phyloP scores from a whole-genome alignment of 2,888 invertebrate species.

The Lamellibrachia columna region DNA sequence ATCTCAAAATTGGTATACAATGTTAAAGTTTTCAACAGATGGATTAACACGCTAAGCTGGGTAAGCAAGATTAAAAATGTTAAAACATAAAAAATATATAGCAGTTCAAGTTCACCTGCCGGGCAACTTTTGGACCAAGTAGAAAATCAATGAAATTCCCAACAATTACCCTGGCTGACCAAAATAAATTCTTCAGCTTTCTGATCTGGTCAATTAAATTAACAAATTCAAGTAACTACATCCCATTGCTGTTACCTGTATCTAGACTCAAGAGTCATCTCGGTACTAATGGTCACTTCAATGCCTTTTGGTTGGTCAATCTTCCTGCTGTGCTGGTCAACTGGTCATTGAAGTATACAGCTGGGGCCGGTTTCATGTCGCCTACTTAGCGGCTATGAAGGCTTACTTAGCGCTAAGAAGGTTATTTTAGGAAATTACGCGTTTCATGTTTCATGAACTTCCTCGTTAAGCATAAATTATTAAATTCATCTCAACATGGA shows the following conservation, averaged over 20 bases:
- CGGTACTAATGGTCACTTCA: background rate
- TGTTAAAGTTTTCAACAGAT: background rate
- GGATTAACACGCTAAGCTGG: background rate
- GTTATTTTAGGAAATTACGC: too few species aligned
- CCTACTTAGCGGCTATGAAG: background rate
- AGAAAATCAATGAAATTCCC: background rate
- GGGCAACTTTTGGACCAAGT: background rate
- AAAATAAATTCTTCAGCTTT: background rate
- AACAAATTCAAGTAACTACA: background rate
- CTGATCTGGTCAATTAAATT: background rate
- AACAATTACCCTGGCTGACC: background rate
- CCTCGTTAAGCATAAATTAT: too few species aligned
- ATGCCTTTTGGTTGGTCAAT: background rate
- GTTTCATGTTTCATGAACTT: too few species aligned
- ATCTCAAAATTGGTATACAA: too few species aligned
- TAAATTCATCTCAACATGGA: too few species aligned
- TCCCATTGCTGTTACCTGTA: background rate
- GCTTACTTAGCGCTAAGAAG: background rate
- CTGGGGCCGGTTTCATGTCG: background rate
- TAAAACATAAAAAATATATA: background rate
- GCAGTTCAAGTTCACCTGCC: background rate
- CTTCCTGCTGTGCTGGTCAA: background rate
- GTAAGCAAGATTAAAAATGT: background rate
- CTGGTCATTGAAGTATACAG: background rate
- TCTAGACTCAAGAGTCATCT: background rate